Conservation (phyloP, 2,888 invertebrate species). For the Philonicus albiceps region DNA sequence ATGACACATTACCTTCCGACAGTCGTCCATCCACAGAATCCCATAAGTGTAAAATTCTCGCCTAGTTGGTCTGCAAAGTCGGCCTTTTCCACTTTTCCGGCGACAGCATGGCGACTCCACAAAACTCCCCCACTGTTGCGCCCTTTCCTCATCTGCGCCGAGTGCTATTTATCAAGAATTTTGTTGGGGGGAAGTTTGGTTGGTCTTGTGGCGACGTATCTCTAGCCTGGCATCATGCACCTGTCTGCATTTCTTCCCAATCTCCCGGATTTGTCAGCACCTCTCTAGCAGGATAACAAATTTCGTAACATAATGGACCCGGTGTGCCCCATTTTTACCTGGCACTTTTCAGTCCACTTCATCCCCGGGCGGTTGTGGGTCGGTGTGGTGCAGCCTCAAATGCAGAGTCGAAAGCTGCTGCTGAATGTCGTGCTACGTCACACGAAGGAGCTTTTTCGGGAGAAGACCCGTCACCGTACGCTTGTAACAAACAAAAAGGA, state of each 20-base stretch:
- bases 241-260: conserved; percentile 47
- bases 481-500: not conserved
- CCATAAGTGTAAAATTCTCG: not conserved
- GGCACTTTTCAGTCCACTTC: not conserved
- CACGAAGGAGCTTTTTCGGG: not conserved
- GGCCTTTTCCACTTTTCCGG: not conserved
- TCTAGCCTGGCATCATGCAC: conserved; percentile 42
- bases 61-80: not conserved
- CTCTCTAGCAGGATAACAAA: conserved; percentile 53
- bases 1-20: not conserved
- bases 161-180: not conserved
- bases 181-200: no score
- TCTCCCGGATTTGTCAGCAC: conserved; percentile 56
- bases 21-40: not conserved
- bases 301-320: conserved; percentile 50
- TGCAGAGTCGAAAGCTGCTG: conserved; percentile 19
- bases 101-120: not conserved
- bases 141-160: not conserved
- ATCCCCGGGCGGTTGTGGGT: not conserved
- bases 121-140: not conserved
- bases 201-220: not conserved
- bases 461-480: not conserved
- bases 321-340: conserved; percentile 20
- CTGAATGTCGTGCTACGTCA: conserved; percentile 28
- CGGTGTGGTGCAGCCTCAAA: not conserved